Evolutionary conservation across 2,113 vertebrate species (phyloP).

Genomic region (Peromyscus polionotus): DNA sequence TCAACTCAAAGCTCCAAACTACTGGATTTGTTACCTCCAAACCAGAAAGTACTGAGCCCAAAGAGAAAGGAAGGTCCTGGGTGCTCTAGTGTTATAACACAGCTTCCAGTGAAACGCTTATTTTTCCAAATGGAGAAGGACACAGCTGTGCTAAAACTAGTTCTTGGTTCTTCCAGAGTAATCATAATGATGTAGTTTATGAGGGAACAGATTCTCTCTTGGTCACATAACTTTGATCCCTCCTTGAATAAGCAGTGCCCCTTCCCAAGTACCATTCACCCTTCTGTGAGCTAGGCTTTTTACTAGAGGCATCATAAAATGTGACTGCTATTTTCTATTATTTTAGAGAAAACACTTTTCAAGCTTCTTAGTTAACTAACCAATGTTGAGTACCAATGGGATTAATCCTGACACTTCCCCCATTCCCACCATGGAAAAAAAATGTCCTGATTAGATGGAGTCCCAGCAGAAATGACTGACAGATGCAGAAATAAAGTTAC

Average conservation of each 20-base stretch:
- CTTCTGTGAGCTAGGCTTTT: too few species aligned
- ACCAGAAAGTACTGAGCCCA: neutral
- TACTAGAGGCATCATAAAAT: neutral
- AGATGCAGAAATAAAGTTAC: neutral
- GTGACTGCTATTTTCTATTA: neutral
- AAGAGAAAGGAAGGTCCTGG: neutral
- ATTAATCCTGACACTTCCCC: neutral
- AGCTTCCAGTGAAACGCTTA: neutral
- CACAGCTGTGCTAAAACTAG: neutral
- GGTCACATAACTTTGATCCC: neutral
- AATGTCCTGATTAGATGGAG: neutral
- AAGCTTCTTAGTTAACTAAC: neutral
- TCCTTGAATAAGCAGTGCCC: neutral
- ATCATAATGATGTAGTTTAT: fast-evolving
- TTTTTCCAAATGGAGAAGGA: neutral
- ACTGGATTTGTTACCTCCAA: neutral
- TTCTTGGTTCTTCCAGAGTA: neutral
- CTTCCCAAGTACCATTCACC: neutral
- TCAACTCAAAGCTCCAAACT: neutral
- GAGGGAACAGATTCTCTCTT: neutral
- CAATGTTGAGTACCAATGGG: too few species aligned
- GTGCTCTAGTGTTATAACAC: neutral
- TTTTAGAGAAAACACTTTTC: neutral
- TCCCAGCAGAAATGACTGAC: neutral
- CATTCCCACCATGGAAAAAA: neutral